Conservation (phyloP, 2,113 vertebrate species). For the Larimichthys polyactis region DNA sequence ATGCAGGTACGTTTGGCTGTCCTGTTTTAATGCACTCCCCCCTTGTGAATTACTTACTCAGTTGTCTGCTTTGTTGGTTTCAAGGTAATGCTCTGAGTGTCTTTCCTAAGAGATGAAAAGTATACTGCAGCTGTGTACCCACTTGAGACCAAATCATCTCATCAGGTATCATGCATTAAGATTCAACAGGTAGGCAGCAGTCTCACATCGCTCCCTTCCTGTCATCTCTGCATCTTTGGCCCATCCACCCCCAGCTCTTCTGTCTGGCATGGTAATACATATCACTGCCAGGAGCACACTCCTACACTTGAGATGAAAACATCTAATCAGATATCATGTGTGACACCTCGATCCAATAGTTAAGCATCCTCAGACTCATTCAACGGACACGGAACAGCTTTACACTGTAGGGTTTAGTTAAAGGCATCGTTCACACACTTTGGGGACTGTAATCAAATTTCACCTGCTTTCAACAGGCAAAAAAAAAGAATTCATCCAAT, state of each 20-base stretch:
- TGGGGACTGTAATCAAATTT: slow-evolving; percentile 52
- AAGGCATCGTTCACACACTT: slow-evolving; percentile 24
- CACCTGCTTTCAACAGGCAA: slow-evolving; percentile 45
- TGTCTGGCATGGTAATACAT: slow-evolving; percentile 56
- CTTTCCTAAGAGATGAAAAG: slow-evolving; percentile 50
- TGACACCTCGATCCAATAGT: slow-evolving; percentile 60
- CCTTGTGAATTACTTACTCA: slow-evolving; percentile 41
- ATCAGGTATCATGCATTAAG: slow-evolving; percentile 33
- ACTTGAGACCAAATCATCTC: slow-evolving; percentile 45
- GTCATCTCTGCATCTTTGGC: slow-evolving; percentile 52
- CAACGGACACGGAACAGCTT: slow-evolving; percentile 26
- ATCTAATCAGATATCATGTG: slow-evolving; percentile 53
- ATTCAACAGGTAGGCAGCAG: slow-evolving; percentile 65
- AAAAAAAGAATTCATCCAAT: slow-evolving; percentile 5
- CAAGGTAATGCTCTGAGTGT: slow-evolving; percentile 40
- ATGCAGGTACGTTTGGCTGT: slow-evolving; percentile 38
- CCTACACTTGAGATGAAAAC: slow-evolving; percentile 58
- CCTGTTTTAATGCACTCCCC: slow-evolving; percentile 11
- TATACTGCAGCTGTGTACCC: slow-evolving; percentile 49
- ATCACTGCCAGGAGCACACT: slow-evolving; percentile 61
- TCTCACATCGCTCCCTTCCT: slow-evolving; percentile 51
- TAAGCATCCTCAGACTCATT: slow-evolving; percentile 52
- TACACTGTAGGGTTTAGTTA: slow-evolving; percentile 43
- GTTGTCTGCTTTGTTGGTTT: slow-evolving; percentile 43
- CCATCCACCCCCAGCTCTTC: slow-evolving; percentile 52